A percentile compares a stretch with the other conserved stretches of the same genome.
These are phyloP conservation scores for Thomomys bottae DNA, from an alignment of 2,113 vertebrate genomes.

Conservation along the genomic window DNA sequence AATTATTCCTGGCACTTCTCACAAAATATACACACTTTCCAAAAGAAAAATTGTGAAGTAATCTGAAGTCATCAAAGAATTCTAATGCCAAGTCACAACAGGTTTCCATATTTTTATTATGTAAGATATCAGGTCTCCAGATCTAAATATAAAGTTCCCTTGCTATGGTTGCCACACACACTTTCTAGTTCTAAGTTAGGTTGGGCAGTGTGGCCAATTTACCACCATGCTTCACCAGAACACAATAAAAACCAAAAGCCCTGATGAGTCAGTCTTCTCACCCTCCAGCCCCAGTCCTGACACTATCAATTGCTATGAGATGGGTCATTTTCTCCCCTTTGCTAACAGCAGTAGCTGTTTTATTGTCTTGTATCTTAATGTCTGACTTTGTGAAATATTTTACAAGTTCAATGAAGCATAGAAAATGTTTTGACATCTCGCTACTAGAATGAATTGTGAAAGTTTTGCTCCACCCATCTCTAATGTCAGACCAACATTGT, in stretches of 20 bases:
- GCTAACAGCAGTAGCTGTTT: neutral
- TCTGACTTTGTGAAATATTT: neutral
- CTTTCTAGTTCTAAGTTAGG: constrained; percentile 20
- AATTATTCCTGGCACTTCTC: neutral
- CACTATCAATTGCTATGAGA: neutral
- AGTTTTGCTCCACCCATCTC: constrained; percentile 11
- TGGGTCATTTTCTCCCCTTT: neutral
- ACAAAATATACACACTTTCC: neutral
- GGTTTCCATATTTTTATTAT: neutral
- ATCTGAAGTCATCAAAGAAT: constrained; percentile 16
- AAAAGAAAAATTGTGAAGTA: constrained; percentile 48
- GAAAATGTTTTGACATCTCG: constrained; percentile 51
- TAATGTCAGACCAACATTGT: constrained; percentile 3
- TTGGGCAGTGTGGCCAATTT: constrained; percentile 54
- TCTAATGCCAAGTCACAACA: neutral
- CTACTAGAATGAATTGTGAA: constrained; percentile 37
- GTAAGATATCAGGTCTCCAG: neutral
- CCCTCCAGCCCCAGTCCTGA: neutral
- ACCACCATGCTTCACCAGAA: constrained; percentile 13
- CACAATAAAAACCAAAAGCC: neutral
- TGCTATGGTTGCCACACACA: neutral
- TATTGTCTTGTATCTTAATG: neutral
- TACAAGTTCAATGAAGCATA: constrained; percentile 34
- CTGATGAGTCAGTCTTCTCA: neutral
- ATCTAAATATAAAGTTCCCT: neutral